A percentile compares a stretch with the other conserved stretches of the same genome.
phyloP scores from a whole-genome alignment of 2,797 vertebrate genomes.

The Setipinna tenuifilis region DNA sequence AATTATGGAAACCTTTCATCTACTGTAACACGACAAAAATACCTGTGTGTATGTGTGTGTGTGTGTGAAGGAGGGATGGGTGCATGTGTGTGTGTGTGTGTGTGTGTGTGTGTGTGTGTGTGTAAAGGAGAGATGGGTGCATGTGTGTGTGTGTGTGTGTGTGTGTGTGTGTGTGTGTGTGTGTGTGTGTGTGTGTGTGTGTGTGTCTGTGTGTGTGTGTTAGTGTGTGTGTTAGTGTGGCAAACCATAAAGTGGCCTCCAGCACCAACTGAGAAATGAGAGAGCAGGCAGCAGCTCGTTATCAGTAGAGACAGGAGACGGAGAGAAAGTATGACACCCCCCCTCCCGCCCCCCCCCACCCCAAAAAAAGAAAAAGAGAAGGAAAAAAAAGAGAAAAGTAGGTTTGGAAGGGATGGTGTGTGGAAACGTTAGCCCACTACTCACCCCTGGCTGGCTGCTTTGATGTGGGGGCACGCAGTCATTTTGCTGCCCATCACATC shows the following conservation, averaged over 20 bases:
- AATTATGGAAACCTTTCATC: conserved; percentile 58
- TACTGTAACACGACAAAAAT: conserved; percentile 25
- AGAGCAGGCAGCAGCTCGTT: not conserved
- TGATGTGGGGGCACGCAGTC: not conserved
- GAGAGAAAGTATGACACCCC: not conserved
- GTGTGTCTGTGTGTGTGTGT: too few relatives aligned
- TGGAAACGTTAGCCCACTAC: not conserved
- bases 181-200: too few relatives aligned
- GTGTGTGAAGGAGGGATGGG: not conserved
- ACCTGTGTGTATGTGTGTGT: not conserved
- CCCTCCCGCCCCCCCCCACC: not conserved
- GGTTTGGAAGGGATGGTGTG: not conserved
- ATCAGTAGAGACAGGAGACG: not conserved
- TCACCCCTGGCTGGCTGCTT: not conserved
- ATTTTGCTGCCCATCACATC: not conserved
- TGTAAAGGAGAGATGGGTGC: not conserved
- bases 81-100: not conserved
- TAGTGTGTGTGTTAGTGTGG: not conserved
- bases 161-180: not conserved
- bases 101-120: not conserved
- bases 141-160: not conserved
- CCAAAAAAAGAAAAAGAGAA: not conserved
- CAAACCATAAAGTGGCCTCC: not conserved
- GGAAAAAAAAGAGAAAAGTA: not conserved
- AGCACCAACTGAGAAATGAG: not conserved